phyloP scores from a whole-genome alignment of 1,140 invertebrate species.

The Argopecten irradians region DNA sequence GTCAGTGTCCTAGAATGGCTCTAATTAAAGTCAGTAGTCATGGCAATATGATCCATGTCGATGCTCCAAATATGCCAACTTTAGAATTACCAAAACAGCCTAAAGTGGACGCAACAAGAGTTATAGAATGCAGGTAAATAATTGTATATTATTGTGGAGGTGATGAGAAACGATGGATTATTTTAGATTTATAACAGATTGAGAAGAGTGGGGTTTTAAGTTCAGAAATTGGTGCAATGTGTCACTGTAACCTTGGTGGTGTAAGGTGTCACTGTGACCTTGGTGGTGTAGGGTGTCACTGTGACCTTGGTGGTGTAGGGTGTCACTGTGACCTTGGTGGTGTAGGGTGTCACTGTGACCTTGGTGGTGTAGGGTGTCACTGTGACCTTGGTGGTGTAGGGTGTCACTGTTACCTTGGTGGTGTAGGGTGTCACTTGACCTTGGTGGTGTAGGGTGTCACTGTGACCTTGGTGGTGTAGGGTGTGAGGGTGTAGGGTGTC shows the following conservation, averaged over 20 bases:
- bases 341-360: not conserved
- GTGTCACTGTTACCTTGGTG: not conserved
- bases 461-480: too few relatives aligned
- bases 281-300: not conserved
- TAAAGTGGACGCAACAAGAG: not conserved
- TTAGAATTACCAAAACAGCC: conserved; percentile 43
- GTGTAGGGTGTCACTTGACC: not conserved
- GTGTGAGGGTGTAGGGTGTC: not conserved
- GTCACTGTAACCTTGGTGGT: too few relatives aligned
- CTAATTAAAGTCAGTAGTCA: conserved; percentile 46
- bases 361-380: too few relatives aligned
- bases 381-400: too few relatives aligned
- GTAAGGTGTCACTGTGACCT: too few relatives aligned
- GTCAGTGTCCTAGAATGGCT: conserved; percentile 55
- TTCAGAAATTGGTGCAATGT: too few relatives aligned
- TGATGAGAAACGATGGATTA: not conserved
- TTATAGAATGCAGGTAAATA: conserved; percentile 36
- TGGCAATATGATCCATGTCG: conserved; percentile 50
- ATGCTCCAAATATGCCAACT: conserved; percentile 55
- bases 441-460: not conserved
- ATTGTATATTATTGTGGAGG: not conserved
- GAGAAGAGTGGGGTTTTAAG: too few relatives aligned
- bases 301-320: not conserved
- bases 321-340: not conserved
- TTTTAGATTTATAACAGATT: too few relatives aligned